These are phyloP conservation scores for Magallana nippona DNA, from an alignment of 2,888 invertebrate species.

Conservation along the genomic window DNA sequence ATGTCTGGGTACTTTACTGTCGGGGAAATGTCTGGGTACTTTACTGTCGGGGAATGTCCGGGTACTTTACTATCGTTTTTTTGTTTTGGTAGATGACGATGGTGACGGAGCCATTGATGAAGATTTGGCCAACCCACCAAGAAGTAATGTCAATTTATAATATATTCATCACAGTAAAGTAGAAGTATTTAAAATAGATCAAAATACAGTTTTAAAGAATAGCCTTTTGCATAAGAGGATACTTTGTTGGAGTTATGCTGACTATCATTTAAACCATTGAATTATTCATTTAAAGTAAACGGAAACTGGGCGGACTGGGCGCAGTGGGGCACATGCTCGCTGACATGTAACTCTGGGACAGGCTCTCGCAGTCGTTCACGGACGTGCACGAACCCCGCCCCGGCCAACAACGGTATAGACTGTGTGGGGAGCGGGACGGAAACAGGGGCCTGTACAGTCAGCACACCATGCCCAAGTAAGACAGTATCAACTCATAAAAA, in stretches of 20 bases:
- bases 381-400: conserved; percentile 60
- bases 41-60: background rate
- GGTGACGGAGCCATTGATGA: conserved; percentile 64
- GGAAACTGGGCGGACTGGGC: conserved; percentile 61
- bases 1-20: too few species aligned
- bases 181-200: too few species aligned
- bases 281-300: conserved; percentile 47
- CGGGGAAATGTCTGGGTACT: background rate
- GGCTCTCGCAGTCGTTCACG: conserved; percentile 55
- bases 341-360: conserved; percentile 54
- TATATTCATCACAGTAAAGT: too few species aligned
- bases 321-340: conserved; percentile 53
- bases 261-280: too few species aligned
- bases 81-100: conserved; percentile 57
- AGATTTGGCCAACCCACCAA: conserved; percentile 58
- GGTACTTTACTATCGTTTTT: background rate
- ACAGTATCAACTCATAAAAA: background rate
- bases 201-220: background rate
- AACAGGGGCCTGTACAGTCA: conserved; percentile 50
- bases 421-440: conserved; percentile 53
- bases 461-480: conserved; percentile 54
- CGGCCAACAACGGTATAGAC: conserved; percentile 56
- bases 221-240: background rate
- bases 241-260: background rate
- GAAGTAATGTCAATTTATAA: conserved; percentile 48